A percentile compares a stretch with the other conserved stretches of the same genome.
Conservation (phyloP, 2,113 vertebrate genomes). For the Corythornis cristatus region DNA sequence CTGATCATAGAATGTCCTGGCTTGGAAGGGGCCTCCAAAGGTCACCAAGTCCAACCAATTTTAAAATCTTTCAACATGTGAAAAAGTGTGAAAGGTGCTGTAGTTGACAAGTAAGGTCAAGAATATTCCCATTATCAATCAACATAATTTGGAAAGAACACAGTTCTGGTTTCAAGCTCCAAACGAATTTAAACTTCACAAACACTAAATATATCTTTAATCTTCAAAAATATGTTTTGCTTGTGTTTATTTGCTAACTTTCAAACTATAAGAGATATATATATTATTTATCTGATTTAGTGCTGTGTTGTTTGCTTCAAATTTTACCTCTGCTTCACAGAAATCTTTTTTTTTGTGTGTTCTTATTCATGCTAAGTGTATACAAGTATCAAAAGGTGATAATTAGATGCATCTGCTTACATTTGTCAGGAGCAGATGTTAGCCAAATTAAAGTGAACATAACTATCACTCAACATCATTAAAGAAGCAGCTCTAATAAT, state of each 20-base stretch:
- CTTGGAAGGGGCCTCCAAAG: too few relatives aligned
- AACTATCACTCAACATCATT: slow-evolving; percentile 47
- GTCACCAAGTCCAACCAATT: background rate
- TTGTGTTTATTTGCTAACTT: slow-evolving; percentile 55
- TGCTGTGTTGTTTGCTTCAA: background rate
- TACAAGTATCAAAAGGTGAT: slow-evolving; percentile 47
- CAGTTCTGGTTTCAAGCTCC: background rate
- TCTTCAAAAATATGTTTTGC: slow-evolving; percentile 8
- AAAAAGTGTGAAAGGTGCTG: background rate
- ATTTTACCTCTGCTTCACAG: slow-evolving; percentile 30
- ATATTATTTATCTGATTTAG: slow-evolving; percentile 16
- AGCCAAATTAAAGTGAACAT: slow-evolving; percentile 65
- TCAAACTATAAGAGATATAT: background rate
- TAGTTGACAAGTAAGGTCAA: background rate
- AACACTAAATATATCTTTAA: background rate
- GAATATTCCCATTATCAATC: background rate
- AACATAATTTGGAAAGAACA: background rate
- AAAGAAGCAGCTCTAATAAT: slow-evolving; percentile 26
- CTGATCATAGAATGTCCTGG: background rate
- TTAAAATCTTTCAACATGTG: background rate
- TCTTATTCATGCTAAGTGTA: slow-evolving; percentile 8
- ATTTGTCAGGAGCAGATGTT: slow-evolving; percentile 71
- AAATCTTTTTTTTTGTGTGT: slow-evolving; percentile 24
- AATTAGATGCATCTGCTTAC: slow-evolving; percentile 73
- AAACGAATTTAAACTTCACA: background rate